A percentile compares a stretch with the other conserved stretches of the same genome.
phyloP scores from a whole-genome alignment of 2,797 vertebrate genomes.

The Galaxias olidus region DNA sequence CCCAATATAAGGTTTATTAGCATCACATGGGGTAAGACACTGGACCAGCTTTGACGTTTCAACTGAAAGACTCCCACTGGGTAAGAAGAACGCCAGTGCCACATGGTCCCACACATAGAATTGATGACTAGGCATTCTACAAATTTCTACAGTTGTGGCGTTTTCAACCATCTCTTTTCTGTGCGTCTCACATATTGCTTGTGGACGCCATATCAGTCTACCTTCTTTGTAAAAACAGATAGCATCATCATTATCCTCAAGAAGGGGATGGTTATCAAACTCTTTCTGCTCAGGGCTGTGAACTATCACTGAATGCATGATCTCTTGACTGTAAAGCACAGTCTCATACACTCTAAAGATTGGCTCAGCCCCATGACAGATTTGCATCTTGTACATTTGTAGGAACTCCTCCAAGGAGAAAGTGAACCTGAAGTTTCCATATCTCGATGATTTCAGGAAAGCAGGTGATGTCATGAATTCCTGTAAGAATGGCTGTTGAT shows the following conservation, averaged over 20 bases:
- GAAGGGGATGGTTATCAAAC: conserved; percentile 18
- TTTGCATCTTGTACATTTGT: conserved; percentile 21
- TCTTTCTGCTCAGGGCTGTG: conserved; percentile 29
- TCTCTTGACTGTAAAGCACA: conserved; percentile 7
- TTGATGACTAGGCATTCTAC: rapidly evolving
- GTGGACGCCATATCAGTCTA: conserved; percentile 32
- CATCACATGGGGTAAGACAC: conserved; percentile 5
- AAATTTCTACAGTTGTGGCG: background rate
- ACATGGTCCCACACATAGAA: conserved; percentile 43
- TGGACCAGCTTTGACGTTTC: conserved; percentile 4
- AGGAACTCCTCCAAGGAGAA: conserved; percentile 15
- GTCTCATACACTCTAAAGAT: conserved; percentile 15
- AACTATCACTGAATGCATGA: conserved; percentile 19
- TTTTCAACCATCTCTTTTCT: background rate
- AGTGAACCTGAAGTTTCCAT: conserved; percentile 29
- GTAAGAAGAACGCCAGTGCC: conserved; percentile 31
- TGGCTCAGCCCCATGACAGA: conserved; percentile 10
- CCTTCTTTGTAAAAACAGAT: conserved; percentile 11
- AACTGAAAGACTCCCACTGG: background rate
- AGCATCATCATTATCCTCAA: background rate
- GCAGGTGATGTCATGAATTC: conserved; percentile 34
- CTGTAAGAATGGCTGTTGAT: conserved; percentile 15
- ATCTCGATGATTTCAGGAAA: conserved; percentile 16
- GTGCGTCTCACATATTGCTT: conserved; percentile 27
- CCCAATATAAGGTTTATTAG: background rate